Evolutionary conservation across 2,797 vertebrate genomes (phyloP).

Genomic region (Siniperca obscura): DNA sequence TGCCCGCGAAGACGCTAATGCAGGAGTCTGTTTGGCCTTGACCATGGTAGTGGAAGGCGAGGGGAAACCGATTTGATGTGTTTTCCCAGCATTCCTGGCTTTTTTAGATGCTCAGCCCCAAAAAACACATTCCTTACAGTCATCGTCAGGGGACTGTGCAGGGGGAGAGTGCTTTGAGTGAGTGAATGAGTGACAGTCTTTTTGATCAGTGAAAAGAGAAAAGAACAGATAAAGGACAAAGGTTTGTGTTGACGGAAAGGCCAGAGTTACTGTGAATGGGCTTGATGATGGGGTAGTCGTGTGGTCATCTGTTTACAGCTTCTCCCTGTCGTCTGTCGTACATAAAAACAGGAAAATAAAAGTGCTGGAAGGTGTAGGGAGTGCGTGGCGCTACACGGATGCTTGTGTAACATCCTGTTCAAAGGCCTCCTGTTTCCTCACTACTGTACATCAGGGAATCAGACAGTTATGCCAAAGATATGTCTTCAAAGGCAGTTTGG

Average conservation of each 20-base stretch:
- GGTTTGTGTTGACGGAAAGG: constrained; percentile 7
- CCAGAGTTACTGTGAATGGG: not conserved
- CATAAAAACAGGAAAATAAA: constrained; percentile 86
- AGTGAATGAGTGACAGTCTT: constrained; percentile 5
- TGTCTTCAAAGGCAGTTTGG: constrained; percentile 9
- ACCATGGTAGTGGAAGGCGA: not conserved
- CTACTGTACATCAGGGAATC: constrained; percentile 50
- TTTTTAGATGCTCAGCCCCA: constrained; percentile 37
- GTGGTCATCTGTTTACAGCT: constrained; percentile 62
- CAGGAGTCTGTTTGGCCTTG: constrained; percentile 25
- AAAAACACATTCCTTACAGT: constrained; percentile 51
- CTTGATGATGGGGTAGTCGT: constrained; percentile 9
- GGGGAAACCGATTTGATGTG: constrained; percentile 18
- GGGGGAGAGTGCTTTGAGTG: constrained; percentile 5
- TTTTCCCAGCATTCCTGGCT: constrained; percentile 40
- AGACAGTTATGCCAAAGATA: constrained; percentile 21
- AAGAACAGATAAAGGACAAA: not conserved
- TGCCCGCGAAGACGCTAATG: constrained; percentile 15
- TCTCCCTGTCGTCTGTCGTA: constrained; percentile 74
- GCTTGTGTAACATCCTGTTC: constrained; percentile 80
- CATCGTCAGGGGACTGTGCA: constrained; percentile 23
- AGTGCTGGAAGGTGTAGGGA: constrained; percentile 75
- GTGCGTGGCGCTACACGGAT: constrained; percentile 62
- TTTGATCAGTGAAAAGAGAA: constrained; percentile 6
- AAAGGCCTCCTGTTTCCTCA: constrained; percentile 72